Percentiles rank a stretch among this genome's conserved stretches.
Conservation (phyloP, 2,888 invertebrate genomes). For the Invenusta paracnida region DNA sequence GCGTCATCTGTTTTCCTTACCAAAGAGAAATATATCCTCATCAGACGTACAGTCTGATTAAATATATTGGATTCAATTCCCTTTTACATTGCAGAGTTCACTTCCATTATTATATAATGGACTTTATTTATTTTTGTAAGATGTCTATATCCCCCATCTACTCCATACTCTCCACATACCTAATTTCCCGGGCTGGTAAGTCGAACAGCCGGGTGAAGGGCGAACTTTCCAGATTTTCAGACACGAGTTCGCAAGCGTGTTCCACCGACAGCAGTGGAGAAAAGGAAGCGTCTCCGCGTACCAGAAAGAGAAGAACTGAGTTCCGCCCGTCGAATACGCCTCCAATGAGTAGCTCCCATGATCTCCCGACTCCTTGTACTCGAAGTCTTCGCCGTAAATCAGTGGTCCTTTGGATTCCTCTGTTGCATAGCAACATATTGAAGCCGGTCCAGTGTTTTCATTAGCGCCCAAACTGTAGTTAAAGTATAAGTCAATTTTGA, state of each 20-base stretch:
- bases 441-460: background rate
- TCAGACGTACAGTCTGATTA: too few relatives aligned
- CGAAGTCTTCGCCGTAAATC: background rate
- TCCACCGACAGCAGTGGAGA: background rate
- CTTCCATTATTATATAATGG: too few relatives aligned
- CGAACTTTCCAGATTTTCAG: background rate
- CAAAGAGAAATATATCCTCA: too few relatives aligned
- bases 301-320: background rate
- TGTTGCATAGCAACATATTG: background rate
- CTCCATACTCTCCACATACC: too few relatives aligned
- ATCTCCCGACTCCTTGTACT: background rate
- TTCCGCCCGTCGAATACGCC: background rate
- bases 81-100: too few relatives aligned
- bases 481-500: too few relatives aligned
- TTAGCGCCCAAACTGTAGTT: background rate
- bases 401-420: background rate
- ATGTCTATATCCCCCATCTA: too few relatives aligned
- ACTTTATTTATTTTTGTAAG: too few relatives aligned
- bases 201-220: background rate
- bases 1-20: too few relatives aligned
- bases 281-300: background rate
- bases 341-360: background rate
- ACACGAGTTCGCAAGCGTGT: background rate
- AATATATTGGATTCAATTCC: too few relatives aligned
- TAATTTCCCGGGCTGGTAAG: background rate